Evolutionary conservation across 30 jellyfish, hydroid and myxozoan genomes (phyloP), one percentile per base, ranked within the genome.

Genomic region (Chrysaora quinquecirrha): DNA sequence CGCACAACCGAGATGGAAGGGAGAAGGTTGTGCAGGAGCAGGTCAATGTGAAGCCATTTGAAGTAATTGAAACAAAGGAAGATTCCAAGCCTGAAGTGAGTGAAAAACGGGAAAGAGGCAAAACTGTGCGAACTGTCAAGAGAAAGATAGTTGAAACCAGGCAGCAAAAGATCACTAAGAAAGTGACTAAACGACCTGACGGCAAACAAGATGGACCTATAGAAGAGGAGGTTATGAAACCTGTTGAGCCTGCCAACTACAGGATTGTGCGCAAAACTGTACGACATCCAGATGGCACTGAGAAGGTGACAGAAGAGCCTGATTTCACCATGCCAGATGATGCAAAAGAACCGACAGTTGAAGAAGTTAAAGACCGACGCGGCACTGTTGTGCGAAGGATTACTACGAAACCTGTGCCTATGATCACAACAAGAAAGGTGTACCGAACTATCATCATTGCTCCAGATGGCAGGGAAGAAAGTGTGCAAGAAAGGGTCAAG

Each of bases 301-400:
- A 77, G 71, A 61, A 20, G 25, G 89, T 83, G 18, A 76, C 75
- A 11, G 96, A 83, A 56, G 94, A 83, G 83, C 96, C 97, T 54
- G 88, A 83, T 27, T 83, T 82, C 75, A 89, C 83, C 50, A 34
- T 90, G 94, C 96, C 96, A 0, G 91, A 29, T 22, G 89, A 68
- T 21, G 77, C 93, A 21, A 56, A 49, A 48, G 89, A 91, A 43
- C 58, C 58, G 18, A 14, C 85, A 1, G 88, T 84, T 16, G 97
- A 90, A 34, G 97, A 83, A 43, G 96, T 49, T 54, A 76, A 50
- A 64, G 94, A 90, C 74, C 58, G 65, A 30, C 88, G 64, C 7
- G 97, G 96, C 23, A 73, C 25, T 25, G 90, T 90, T 21, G 58
- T 75, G n/a, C 75, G 92, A 56, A 76, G 80, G 29, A 71, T 83